These are phyloP conservation scores for Chunga burmeisteri DNA, from an alignment of 2,113 vertebrate genomes.

Conservation along the genomic window DNA sequence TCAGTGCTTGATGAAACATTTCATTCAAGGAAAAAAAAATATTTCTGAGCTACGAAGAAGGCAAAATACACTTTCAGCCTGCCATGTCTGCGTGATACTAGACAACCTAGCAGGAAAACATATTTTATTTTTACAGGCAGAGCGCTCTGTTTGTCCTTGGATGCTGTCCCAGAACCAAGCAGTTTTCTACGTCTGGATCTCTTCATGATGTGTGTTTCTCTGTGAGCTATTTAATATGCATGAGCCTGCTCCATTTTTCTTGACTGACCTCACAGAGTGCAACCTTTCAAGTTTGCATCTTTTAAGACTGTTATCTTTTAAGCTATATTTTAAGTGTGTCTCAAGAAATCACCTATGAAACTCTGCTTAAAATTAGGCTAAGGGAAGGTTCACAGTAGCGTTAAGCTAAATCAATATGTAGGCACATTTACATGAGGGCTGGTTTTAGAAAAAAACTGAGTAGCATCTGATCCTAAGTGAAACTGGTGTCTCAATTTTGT, in stretches of 20 bases:
- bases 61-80: neutral
- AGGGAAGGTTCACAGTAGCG: neutral
- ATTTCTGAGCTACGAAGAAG: neutral
- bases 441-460: neutral
- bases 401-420: neutral
- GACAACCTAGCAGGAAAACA: neutral
- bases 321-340: neutral
- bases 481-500: neutral
- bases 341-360: neutral
- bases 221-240: neutral
- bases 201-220: neutral
- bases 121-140: neutral
- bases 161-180: neutral
- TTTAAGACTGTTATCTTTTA: neutral
- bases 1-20: neutral
- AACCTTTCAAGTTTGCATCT: neutral
- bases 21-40: neutral
- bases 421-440: neutral
- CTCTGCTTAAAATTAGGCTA: neutral
- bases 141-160: neutral
- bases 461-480: neutral
- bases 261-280: neutral
- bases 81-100: neutral
- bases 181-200: neutral
- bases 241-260: neutral